Base-by-base conservation (phyloP, 2,888 invertebrate genomes). In the Lydus trimaculatus region DNA sequence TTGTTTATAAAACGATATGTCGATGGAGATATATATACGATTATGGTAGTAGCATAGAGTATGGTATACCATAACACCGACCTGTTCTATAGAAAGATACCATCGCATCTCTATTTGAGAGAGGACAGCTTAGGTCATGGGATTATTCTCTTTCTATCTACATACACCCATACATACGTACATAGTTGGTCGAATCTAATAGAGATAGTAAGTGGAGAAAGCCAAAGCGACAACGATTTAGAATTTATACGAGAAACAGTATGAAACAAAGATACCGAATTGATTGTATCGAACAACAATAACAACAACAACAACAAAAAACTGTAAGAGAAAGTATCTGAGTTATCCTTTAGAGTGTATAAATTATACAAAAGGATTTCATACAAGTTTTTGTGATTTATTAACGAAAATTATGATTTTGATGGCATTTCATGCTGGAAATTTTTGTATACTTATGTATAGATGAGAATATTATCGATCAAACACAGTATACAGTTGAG, bases 21-120 rank as follows among this genome's bases (percentile, higher is more conserved):
- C 66, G 69, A 69, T 69, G 58, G 69, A 69, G 69, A 69, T 66
- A 69, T 52, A 43, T 43, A 52, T 66, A 69, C 64, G 66, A 66
- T 66, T 64, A 69, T 69, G 61, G 69, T 69, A 52, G 52, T 52
- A 66, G 69, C 66, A 62, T 64, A 59, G 69, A 66, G 63, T 61
- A 62, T 61, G 56, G 31, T 31, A 23, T 43, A 43, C 43, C 17
- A 43, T 17, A 17, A 13, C 17, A 17, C 43, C 23, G 52, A 52
- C 52, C 25, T 52, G 25, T 25, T 13, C 52, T 6, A 52, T 25
- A 52, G 13, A 25, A 23, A 52, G 52, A 52, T 52, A 52, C 23
- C 52, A 52, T 52, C 52, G 52, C 52, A 52, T 52, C 52, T 52
- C 11, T 52, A 52, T 52, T 52, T 52, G 52, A 52, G 52, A 52